Evolutionary conservation across 2,888 invertebrate species (phyloP), one percentile per base, ranked within the genome.

Genomic region (Thecocarcelia acutangulata): DNA sequence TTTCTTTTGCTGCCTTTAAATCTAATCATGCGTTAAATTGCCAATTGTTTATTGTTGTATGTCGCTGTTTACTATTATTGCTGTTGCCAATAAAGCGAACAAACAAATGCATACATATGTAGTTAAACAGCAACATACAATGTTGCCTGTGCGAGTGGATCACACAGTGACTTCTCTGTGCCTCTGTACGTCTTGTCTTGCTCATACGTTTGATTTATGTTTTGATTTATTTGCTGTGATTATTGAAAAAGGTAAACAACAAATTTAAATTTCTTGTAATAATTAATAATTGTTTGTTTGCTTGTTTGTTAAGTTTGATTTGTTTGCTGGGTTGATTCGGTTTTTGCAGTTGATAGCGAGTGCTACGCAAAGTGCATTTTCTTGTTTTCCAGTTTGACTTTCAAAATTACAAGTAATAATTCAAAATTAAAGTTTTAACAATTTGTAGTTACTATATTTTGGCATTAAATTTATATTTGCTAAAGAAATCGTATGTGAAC

Each of bases 21-120:
- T 77, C 81, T 81, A 77, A 81, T 81, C 81, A 77, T 74, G 72
- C 81, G 69, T 77, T 74, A 81, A 81, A 77, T 77, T 77, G 69
- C 61, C 73, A 68, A 81, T 74, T 73, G 61, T 76, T 64, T 75
- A 28, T 66, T 72, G 52, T 61, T 61, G 42, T 52, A 8, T 59
- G 54, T 28, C 54, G 12, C 17, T 64, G n/a, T 5, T 50, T 37
- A 44, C 44, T 37, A 37, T 44, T 40, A 24, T 40, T 61, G 33
- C 8, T 54, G 33, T 54, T 70, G 75, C 54, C 42, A 48, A 54
- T 61, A 42, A 19, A 15, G 24, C n/a, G 48, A 68, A 63, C 44
- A 17, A n/a, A 40, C n/a, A 52, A 68, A 63, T n/a, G n/a, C n/a
- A n/a, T n/a, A n/a, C n/a, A n/a, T n/a, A n/a, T n/a, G n/a, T 52